phyloP scores from a whole-genome alignment of 1,140 invertebrate species.

The Antheraea mylitta region DNA sequence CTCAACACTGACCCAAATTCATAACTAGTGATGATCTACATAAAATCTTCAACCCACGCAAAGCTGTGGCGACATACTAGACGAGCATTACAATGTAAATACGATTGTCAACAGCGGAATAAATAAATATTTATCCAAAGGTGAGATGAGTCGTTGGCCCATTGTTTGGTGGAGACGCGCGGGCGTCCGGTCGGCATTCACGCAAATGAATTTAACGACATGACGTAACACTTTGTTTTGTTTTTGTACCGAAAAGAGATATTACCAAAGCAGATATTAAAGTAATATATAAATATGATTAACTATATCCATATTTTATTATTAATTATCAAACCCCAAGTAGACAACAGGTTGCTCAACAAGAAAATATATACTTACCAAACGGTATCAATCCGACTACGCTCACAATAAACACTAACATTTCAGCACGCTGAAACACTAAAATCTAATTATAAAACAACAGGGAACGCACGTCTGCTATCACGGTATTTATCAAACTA shows the following conservation, averaged over 20 bases:
- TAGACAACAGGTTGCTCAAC: not conserved
- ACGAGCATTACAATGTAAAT: conserved; percentile 68
- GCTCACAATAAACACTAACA: conserved; percentile 46
- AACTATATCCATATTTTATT: too few species aligned
- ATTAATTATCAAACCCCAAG: too few species aligned
- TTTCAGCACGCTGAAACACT: conserved; percentile 32
- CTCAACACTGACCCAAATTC: conserved; percentile 58
- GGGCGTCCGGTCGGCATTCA: conserved; percentile 39
- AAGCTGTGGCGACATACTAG: conserved; percentile 42
- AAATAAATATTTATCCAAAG: conserved; percentile 73
- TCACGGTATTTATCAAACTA: conserved; percentile 55
- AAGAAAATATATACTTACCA: conserved; percentile 38
- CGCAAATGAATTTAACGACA: conserved; percentile 32
- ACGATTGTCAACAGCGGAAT: conserved; percentile 70
- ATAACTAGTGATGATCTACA: conserved; percentile 57
- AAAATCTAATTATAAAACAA: conserved; percentile 30
- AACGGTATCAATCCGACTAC: conserved; percentile 38
- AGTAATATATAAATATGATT: too few species aligned
- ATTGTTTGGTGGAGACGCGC: conserved; percentile 44
- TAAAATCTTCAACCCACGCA: conserved; percentile 54
- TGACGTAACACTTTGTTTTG: conserved; percentile 37
- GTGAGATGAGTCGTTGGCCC: conserved; percentile 54
- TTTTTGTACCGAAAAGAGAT: not conserved
- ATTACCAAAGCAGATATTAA: not conserved
- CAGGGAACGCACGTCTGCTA: conserved; percentile 24